phyloP scores from a whole-genome alignment of 2,113 vertebrate species.

The Kobus ellipsiprymnus region DNA sequence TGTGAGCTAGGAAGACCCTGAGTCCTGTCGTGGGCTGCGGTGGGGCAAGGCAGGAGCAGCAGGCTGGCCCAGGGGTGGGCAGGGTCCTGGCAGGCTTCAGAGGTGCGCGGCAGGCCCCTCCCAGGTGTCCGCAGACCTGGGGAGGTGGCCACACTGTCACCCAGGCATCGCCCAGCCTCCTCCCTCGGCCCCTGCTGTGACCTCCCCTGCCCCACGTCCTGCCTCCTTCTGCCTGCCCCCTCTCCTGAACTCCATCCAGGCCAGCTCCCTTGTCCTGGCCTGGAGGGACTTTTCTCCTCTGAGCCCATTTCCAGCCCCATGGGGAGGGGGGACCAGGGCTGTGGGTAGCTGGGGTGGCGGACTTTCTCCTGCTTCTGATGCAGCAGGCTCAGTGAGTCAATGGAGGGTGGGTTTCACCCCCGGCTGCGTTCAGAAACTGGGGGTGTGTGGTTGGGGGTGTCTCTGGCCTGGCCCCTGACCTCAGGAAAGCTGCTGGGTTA shows the following conservation, averaged over 20 bases:
- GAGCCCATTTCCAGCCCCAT: no score
- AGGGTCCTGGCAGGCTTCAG: not conserved
- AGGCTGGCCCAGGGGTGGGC: not conserved
- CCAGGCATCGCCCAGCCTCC: not conserved
- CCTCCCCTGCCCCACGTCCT: not conserved
- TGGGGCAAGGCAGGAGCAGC: not conserved
- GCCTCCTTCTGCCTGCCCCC: no score
- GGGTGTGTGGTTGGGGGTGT: fast-evolving
- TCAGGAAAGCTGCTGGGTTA: not conserved
- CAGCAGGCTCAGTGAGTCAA: no score
- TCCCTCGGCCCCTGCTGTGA: not conserved
- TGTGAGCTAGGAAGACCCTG: not conserved
- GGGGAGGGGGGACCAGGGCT: not conserved
- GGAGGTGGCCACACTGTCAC: fast-evolving
- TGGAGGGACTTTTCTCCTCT: not conserved
- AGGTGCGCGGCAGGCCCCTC: fast-evolving
- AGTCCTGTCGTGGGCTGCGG: not conserved
- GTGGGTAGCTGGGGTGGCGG: not conserved
- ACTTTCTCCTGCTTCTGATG: not conserved
- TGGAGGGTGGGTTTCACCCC: not conserved
- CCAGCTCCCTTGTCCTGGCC: not conserved
- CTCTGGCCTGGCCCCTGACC: not conserved
- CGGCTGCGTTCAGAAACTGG: fast-evolving
- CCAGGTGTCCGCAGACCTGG: not conserved
- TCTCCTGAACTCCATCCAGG: not conserved